Percentiles rank a stretch among this genome's conserved stretches.
Conservation (phyloP, 2,113 vertebrate genomes). For the Thamnophis sirtalis region DNA sequence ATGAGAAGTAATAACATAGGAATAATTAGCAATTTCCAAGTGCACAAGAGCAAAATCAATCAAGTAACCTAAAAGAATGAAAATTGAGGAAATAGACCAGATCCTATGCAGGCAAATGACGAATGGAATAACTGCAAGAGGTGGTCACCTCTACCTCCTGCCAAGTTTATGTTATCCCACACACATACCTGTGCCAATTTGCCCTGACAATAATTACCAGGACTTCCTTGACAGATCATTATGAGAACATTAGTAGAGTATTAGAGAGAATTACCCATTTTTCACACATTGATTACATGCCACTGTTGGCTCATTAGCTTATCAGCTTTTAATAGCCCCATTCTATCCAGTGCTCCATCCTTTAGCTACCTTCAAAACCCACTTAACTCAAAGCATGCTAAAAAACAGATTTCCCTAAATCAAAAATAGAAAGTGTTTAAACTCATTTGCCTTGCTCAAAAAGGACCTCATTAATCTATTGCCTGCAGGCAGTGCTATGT, state of each 20-base stretch:
- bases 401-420: neutral
- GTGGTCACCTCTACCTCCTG: slow-evolving; percentile 22
- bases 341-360: slow-evolving; percentile 48
- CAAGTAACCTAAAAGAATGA: slow-evolving; percentile 51
- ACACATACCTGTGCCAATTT: slow-evolving; percentile 65
- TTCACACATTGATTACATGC: slow-evolving; percentile 78
- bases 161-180: slow-evolving; percentile 45
- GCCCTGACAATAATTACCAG: slow-evolving; percentile 73
- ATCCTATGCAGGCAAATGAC: slow-evolving; percentile 14
- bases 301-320: slow-evolving; percentile 69
- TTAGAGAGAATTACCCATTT: slow-evolving; percentile 76
- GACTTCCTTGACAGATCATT: slow-evolving; percentile 74
- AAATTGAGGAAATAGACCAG: slow-evolving; percentile 14
- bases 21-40: slow-evolving; percentile 36
- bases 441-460: slow-evolving; percentile 18
- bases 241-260: slow-evolving; percentile 74
- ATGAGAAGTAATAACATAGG: neutral
- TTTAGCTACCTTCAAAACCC: slow-evolving; percentile 43
- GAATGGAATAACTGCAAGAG: neutral
- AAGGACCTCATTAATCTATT: slow-evolving; percentile 55
- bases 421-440: slow-evolving; percentile 16
- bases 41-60: slow-evolving; percentile 54
- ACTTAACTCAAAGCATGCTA: slow-evolving; percentile 31
- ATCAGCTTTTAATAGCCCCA: slow-evolving; percentile 65
- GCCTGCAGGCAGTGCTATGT: neutral